These are phyloP conservation scores for Benitochromis conjunctus DNA, from an alignment of 2,113 vertebrate genomes.

Conservation along the genomic window DNA sequence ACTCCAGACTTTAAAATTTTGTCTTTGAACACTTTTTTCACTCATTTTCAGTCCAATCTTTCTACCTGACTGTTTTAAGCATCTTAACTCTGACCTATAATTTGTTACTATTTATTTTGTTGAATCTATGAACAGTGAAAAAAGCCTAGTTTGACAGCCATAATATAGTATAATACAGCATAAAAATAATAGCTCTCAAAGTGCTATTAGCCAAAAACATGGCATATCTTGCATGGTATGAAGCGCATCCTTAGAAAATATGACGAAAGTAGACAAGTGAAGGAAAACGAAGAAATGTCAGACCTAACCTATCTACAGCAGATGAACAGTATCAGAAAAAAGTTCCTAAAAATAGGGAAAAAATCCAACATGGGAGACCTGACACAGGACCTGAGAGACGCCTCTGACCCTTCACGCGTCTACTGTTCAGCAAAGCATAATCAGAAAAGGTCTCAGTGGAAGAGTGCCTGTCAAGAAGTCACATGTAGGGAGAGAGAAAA, in stretches of 20 bases:
- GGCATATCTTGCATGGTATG: not conserved
- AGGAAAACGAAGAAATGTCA: not conserved
- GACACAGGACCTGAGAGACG: not conserved
- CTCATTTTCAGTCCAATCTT: not conserved
- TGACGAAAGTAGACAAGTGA: not conserved
- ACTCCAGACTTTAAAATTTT: not conserved
- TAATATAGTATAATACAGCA: not conserved
- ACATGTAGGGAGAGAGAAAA: not conserved
- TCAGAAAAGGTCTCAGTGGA: not conserved
- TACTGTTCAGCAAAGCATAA: not conserved
- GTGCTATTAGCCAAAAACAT: not conserved
- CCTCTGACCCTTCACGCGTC: not conserved
- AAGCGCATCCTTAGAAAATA: not conserved
- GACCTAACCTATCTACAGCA: not conserved
- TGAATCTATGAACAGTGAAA: not conserved
- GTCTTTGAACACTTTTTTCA: not conserved
- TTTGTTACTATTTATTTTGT: not conserved
- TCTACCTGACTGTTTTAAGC: not conserved
- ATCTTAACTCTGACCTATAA: not conserved
- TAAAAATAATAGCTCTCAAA: not conserved
- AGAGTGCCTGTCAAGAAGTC: not conserved
- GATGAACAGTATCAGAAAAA: not conserved
- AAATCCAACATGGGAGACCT: not conserved
- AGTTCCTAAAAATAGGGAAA: not conserved
- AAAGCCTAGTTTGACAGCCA: not conserved